Evolutionary conservation across 2,888 invertebrate genomes (phyloP), one percentile per base, ranked within the genome.

Genomic region (Chrysolina haemoptera): DNA sequence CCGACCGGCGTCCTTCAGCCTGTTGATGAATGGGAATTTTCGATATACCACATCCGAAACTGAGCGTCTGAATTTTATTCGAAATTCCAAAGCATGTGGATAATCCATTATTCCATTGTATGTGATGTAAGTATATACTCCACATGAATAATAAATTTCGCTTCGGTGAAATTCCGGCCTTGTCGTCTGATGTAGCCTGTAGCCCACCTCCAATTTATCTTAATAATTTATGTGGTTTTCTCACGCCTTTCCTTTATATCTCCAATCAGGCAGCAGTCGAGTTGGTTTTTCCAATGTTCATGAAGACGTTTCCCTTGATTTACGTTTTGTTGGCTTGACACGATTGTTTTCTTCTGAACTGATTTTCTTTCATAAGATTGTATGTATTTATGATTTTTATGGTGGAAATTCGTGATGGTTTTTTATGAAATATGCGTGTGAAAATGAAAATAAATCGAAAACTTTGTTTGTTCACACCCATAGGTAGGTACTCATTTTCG

Each of bases 211-310:
- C 62, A 73, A 77, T 75, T 75, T 71, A 75, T 73, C 71, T 75
- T 65, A 71, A 73, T 75, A 73, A 73, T 73, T 64, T 70, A 77
- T 73, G 75, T 70, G 65, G 70, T 71, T 71, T 69, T 73, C 69
- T 27, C 70, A 65, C 76, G 69, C 69, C 43, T 62, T 67, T 18
- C 64, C 63, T 67, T 65, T 63, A 68, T 68, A 72, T 67, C 53
- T 53, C 48, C 67, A 55, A 67, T 46, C 48, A 46, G 48, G 41
- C 65, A 46, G 65, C 22, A 46, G 48, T 65, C 40, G 64, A 16
- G 35, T 59, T 59, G 59, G 59, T 59, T 59, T 59, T 59, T 59
- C 59, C 22, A 59, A 59, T 59, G 35, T 59, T 59, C 59, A 59
- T 59, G 59, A 59, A 59, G 27, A 59, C 59, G 35, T 59, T 59